These are phyloP conservation scores for Microvelia longipes DNA, from an alignment of 1,140 invertebrate genomes.

Conservation along the genomic window DNA sequence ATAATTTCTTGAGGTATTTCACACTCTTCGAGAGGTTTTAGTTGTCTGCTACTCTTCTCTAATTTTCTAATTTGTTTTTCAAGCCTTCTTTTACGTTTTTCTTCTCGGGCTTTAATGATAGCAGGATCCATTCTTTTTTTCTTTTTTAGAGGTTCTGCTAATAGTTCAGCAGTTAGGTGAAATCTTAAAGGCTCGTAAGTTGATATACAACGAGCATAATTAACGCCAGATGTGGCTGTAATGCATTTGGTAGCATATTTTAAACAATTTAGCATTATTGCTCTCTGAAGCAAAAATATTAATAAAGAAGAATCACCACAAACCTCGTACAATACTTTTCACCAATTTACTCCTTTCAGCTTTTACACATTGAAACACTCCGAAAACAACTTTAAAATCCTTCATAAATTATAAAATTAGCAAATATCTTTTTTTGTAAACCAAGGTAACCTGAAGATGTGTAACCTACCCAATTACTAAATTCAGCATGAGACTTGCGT, in stretches of 20 bases:
- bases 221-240: neutral
- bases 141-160: slow-evolving; percentile 69
- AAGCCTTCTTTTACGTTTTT: slow-evolving; percentile 57
- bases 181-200: slow-evolving; percentile 2
- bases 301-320: too few relatives aligned
- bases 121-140: slow-evolving; percentile 71
- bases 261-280: neutral
- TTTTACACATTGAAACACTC: too few relatives aligned
- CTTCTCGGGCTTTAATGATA: slow-evolving; percentile 57
- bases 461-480: too few relatives aligned
- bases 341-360: too few relatives aligned
- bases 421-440: too few relatives aligned
- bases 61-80: slow-evolving; percentile 67
- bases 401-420: too few relatives aligned
- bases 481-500: too few relatives aligned
- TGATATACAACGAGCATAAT: neutral
- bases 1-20: slow-evolving; percentile 50
- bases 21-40: slow-evolving; percentile 68
- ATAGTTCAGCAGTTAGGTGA: slow-evolving; percentile 1
- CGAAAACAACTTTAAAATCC: too few relatives aligned
- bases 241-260: neutral
- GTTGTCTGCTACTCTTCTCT: slow-evolving; percentile 53
- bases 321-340: too few relatives aligned
- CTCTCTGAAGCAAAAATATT: too few relatives aligned
- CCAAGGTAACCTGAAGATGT: too few relatives aligned